Percentiles rank a stretch among this genome's conserved stretches.
These are phyloP conservation scores for Catharus bicknelli DNA, from an alignment of 2,113 vertebrate genomes.

Conservation along the genomic window DNA sequence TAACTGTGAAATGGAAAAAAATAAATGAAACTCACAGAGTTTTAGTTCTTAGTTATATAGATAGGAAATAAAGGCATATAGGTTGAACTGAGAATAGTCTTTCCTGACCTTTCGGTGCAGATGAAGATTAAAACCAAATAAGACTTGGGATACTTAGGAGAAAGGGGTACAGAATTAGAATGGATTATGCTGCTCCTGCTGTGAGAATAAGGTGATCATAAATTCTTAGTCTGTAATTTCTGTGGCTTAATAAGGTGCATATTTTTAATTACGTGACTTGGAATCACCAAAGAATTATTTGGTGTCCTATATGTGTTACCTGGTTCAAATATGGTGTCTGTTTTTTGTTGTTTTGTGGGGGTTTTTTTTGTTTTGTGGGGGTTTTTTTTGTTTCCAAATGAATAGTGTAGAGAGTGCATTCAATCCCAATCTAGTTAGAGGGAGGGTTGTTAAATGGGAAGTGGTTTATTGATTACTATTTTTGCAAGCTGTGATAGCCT, in stretches of 20 bases:
- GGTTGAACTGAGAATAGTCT: background rate
- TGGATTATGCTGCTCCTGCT: background rate
- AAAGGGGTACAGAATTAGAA: background rate
- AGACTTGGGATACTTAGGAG: background rate
- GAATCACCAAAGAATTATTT: background rate
- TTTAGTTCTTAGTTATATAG: background rate
- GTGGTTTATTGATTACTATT: slow-evolving; percentile 37
- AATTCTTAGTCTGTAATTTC: background rate
- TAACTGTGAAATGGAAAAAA: background rate
- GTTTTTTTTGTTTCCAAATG: background rate
- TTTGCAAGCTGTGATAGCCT: slow-evolving; percentile 6
- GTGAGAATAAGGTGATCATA: background rate
- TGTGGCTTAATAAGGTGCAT: background rate
- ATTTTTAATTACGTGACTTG: background rate
- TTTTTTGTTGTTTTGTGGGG: too few relatives aligned
- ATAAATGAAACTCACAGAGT: background rate
- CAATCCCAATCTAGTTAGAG: background rate
- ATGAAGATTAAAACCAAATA: slow-evolving; percentile 6
- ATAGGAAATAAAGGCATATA: background rate
- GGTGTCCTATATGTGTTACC: background rate
- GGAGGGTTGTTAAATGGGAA: slow-evolving; percentile 17
- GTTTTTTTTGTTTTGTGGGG: too few relatives aligned
- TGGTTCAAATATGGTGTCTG: background rate
- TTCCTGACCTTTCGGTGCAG: background rate
- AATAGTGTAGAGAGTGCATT: background rate